Base-by-base conservation (phyloP, 2,113 vertebrate genomes). In the Chamaea fasciata region DNA sequence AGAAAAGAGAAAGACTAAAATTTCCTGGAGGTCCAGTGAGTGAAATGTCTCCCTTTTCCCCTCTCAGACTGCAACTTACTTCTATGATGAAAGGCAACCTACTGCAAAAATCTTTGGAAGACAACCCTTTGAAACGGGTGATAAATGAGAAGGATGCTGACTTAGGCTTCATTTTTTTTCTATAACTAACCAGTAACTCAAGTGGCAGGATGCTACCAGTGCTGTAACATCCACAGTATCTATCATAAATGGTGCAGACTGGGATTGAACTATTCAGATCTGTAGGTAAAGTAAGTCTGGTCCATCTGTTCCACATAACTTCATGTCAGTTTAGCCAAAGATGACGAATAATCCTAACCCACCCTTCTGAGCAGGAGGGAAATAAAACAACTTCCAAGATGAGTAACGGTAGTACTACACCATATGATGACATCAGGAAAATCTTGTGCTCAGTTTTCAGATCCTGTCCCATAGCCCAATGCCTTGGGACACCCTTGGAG, bases 301-400 rank as follows among this genome's bases (percentile, higher is more conserved):
- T 83, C 85, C 94, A 91, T 91, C 84, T 95, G 82, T 92, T 95
- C 75, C 59, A 47, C 44, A 86, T 74, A 94, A 86, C 41, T 52
- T 59, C 1, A 2, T 23, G 27, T 15, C 1, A 0, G 23, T 62
- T 87, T 76, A 95, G 93, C 89, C 94, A 95, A 95, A 95, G 63
- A 95, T 89, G 78, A 95, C 0, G 3, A 90, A 80, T 74, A 87
- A 80, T 65, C 24, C 31, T 60, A 88, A 88, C 64, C 74, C 91
- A 44, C 74, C 85, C 90, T 91, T 90, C 59, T 80, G 93, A 95
- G 85, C 67, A 94, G 87, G 64, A 88, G 63, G 83, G 75, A 93
- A 91, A 59, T 44, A 60, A 81, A 75, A 41, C 56, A 62, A 75
- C 5, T 44, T 71, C 50, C 47, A 26, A 44, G 62, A 91, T 81